These are phyloP conservation scores for Gymnocephalus cernua DNA, from an alignment of 2,113 vertebrate species.

Conservation along the genomic window DNA sequence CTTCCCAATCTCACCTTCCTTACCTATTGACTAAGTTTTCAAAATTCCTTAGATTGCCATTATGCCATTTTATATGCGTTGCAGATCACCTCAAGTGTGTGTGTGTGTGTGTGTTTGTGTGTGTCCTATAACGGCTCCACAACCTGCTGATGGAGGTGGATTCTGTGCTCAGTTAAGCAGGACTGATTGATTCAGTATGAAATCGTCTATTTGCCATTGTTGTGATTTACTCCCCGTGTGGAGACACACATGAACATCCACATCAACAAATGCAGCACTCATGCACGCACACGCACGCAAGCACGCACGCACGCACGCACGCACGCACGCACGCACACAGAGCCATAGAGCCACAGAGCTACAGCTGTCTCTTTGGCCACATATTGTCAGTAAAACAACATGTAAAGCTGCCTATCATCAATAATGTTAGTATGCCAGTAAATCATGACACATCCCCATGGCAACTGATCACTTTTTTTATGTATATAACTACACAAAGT, in stretches of 20 bases:
- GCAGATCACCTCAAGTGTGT: background rate
- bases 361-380: background rate
- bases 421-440: background rate
- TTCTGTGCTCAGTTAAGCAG: conserved; percentile 59
- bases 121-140: conserved; percentile 16
- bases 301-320: background rate
- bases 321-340: background rate
- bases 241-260: conserved; percentile 4
- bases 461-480: background rate
- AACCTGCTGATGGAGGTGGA: conserved; percentile 58
- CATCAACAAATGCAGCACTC: background rate
- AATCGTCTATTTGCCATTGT: conserved; percentile 43
- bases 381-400: background rate
- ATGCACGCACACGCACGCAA: background rate
- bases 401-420: conserved; percentile 9
- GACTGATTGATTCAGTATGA: conserved; percentile 61
- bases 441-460: background rate
- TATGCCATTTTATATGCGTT: background rate
- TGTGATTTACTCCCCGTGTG: conserved; percentile 31
- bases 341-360: background rate
- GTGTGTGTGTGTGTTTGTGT: background rate
- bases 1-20: background rate
- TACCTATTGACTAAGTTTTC: background rate
- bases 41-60: background rate
- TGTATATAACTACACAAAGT: background rate